phyloP scores from a whole-genome alignment of 2,888 invertebrate species.

The Onchidella celtica region DNA sequence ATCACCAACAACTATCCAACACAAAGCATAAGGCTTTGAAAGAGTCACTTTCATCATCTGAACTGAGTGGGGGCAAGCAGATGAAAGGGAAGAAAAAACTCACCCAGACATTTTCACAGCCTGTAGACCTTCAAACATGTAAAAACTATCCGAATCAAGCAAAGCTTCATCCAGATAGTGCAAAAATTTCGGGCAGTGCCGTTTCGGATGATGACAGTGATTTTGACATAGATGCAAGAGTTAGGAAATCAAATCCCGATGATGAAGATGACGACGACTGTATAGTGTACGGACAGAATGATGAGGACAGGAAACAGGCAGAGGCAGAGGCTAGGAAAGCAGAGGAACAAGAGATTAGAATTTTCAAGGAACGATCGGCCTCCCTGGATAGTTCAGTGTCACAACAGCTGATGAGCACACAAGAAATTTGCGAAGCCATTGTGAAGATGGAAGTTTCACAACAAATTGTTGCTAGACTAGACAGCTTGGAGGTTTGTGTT shows the following conservation, averaged over 20 bases:
- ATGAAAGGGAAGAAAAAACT: background rate
- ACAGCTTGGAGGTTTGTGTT: conserved; percentile 50
- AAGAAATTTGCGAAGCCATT: conserved; percentile 51
- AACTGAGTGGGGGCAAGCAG: background rate
- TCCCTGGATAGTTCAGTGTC: background rate
- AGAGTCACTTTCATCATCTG: conserved; percentile 1
- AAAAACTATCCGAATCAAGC: background rate
- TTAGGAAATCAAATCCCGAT: too few relatives aligned
- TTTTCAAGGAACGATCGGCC: background rate
- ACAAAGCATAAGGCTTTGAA: background rate
- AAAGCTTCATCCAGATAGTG: background rate
- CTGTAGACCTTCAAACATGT: background rate
- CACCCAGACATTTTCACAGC: background rate
- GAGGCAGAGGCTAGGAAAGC: background rate
- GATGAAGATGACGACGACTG: conserved; percentile 44
- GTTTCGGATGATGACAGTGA: background rate
- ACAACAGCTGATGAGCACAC: background rate
- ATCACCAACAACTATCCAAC: background rate
- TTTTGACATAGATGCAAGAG: background rate
- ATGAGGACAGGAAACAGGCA: background rate
- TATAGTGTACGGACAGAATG: conserved; percentile 28
- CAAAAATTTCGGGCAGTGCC: background rate
- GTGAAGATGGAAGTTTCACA: conserved; percentile 53
- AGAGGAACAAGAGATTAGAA: background rate
- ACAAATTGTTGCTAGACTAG: conserved; percentile 44